Evolutionary conservation across 2,888 invertebrate genomes (phyloP), one percentile per base, ranked within the genome.

Genomic region (Erebia palarica): DNA sequence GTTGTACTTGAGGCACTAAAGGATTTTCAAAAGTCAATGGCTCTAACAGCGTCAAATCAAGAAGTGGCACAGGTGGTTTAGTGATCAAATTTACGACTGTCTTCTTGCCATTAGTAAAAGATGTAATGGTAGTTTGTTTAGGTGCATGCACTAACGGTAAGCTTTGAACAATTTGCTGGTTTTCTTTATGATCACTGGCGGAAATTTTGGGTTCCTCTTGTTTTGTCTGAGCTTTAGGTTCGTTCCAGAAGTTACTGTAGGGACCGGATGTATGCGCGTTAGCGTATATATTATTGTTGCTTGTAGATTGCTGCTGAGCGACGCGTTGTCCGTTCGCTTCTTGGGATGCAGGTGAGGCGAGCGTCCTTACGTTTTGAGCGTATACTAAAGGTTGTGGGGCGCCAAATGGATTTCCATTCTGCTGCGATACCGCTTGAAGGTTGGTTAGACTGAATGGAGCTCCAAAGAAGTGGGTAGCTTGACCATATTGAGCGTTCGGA

Each of bases 1-100:
- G 92, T 80, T 93, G 93, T 55, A 92, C 86, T 86, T 93, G 93
- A 11, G 93, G 90, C 16, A 93, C 93, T 44, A 93, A 78, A 5
- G 94, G 92, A 76, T 92, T 93, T 3, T 82, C 87, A 76, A 93
- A 94, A 9, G 87, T 89, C 72, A 93, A 79, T 5, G 93, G 93
- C 75, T 93, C 90, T 53, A 92, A 81, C 63, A 92, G 87, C 73
- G 84, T 90, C 44, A 93, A 81, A 70, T 93, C 90, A 64, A 93
- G 74, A 1, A 92, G 79, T 57, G 90, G 91, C 7, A 92, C 64
- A 7, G 86, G 81, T 3, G 90, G 91, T 70, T 89, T 85, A 2
- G 89, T 89, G 65, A 87, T 82, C 64, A 92, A 77, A 72, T 88
- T 85, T 21, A 90, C 82, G 13, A 87, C 80, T 16, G 89, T 85